phyloP scores from a whole-genome alignment of 1,140 invertebrate species.

The Mizuhopecten yessoensis region DNA sequence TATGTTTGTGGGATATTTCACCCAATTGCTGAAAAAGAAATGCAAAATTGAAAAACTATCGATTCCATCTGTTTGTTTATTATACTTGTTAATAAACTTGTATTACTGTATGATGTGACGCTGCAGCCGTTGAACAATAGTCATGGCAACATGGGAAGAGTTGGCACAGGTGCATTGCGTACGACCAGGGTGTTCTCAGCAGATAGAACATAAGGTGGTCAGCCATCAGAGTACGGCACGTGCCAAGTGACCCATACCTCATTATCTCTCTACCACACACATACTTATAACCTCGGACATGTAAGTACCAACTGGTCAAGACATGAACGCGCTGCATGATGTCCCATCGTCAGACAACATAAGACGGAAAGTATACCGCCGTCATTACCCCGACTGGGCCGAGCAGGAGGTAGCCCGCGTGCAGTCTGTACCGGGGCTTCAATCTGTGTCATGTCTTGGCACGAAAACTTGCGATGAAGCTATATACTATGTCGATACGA shows the following conservation, averaged over 20 bases:
- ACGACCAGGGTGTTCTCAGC: not conserved
- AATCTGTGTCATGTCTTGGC: too few species aligned
- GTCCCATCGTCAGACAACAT: not conserved
- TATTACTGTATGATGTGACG: too few species aligned
- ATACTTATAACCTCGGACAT: not conserved
- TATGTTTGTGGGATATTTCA: too few species aligned
- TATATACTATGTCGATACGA: too few species aligned
- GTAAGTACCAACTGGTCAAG: constrained; percentile 3
- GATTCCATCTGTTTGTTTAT: too few species aligned
- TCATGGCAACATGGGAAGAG: too few species aligned
- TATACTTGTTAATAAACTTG: too few species aligned
- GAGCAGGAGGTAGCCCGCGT: not conserved
- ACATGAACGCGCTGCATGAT: not conserved
- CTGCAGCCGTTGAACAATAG: too few species aligned
- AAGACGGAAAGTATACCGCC: not conserved
- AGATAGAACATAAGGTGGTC: not conserved
- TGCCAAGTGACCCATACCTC: constrained; percentile 1
- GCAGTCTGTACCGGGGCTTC: not conserved
- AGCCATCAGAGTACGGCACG: not conserved
- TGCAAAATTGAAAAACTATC: too few species aligned
- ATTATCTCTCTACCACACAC: not conserved
- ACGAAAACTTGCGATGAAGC: too few species aligned
- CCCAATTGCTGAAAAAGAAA: too few species aligned
- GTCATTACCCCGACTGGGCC: not conserved
- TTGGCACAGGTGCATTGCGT: too few species aligned